Evolutionary conservation across 2,113 vertebrate genomes (phyloP).

Genomic region (Tricholaema leucomelas): DNA sequence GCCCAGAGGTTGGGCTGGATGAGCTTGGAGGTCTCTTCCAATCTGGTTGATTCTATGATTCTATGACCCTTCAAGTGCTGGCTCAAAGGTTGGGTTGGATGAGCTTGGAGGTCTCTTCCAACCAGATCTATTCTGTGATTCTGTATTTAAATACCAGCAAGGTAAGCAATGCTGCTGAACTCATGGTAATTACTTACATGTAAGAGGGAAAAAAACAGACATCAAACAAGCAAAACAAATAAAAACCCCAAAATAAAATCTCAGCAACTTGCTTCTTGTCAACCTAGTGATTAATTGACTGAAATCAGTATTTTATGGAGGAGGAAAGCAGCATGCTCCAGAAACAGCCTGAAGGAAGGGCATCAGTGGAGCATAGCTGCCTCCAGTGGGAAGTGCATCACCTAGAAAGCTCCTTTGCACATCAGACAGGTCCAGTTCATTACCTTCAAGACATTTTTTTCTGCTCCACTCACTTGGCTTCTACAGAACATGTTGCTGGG

Average conservation of each 20-base stretch:
- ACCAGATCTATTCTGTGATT: too few relatives aligned
- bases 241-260: not conserved
- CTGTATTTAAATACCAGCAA: not conserved
- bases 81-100: too few relatives aligned
- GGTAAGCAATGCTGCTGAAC: not conserved
- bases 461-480: not conserved
- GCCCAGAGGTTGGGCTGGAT: too few relatives aligned
- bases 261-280: not conserved
- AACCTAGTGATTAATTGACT: not conserved
- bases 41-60: too few relatives aligned
- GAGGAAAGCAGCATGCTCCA: not conserved
- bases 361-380: not conserved
- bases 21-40: too few relatives aligned
- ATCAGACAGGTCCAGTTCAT: not conserved
- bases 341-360: constrained; percentile 2
- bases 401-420: constrained; percentile 7
- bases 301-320: not conserved
- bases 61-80: too few relatives aligned
- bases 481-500: accelerated
- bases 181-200: not conserved
- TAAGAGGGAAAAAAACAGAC: not conserved
- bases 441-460: not conserved
- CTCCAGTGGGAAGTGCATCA: not conserved
- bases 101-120: too few relatives aligned
- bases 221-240: not conserved